These are phyloP conservation scores for Maconellicoccus hirsutus DNA, from an alignment of 1,140 invertebrate genomes.

Conservation along the genomic window DNA sequence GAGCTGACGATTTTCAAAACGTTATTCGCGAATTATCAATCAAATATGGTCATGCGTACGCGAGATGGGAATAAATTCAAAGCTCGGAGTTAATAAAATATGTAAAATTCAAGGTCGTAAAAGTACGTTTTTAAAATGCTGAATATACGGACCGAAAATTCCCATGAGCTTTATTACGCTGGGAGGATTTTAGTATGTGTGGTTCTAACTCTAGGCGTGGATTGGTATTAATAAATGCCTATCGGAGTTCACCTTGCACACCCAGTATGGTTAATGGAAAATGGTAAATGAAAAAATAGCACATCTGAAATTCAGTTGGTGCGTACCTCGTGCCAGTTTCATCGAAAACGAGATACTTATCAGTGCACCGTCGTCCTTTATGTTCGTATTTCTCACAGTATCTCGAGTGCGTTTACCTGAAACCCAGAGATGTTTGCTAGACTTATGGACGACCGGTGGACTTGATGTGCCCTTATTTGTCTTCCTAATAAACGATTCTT, in stretches of 20 bases:
- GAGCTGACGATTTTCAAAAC: too few relatives aligned
- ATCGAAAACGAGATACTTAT: slow-evolving; percentile 20
- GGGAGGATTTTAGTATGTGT: too few relatives aligned
- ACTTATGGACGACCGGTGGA: slow-evolving; percentile 14
- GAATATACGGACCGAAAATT: too few relatives aligned
- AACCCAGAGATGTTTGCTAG: slow-evolving; percentile 18
- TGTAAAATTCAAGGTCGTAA: too few relatives aligned
- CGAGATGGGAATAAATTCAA: too few relatives aligned
- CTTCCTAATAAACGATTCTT: slow-evolving; percentile 14
- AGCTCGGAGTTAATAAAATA: too few relatives aligned
- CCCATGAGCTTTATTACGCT: too few relatives aligned
- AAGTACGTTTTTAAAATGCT: too few relatives aligned
- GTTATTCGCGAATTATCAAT: too few relatives aligned
- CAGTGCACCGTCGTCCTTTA: slow-evolving; percentile 11
- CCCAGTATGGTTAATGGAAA: slow-evolving; percentile 16
- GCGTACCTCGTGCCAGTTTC: slow-evolving; percentile 16
- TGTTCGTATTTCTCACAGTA: slow-evolving; percentile 8
- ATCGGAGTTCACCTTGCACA: slow-evolving; percentile 9
- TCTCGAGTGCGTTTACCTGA: slow-evolving; percentile 14
- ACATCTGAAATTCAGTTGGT: slow-evolving; percentile 13
- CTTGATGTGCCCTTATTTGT: slow-evolving; percentile 21
- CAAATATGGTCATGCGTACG: too few relatives aligned
- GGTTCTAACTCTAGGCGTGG: neutral
- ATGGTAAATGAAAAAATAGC: neutral
- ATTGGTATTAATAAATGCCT: neutral